Percentiles rank a stretch among this genome's conserved stretches.
Evolutionary conservation across 2,888 invertebrate species (phyloP).

Genomic region (Allophyes oxyacanthae): DNA sequence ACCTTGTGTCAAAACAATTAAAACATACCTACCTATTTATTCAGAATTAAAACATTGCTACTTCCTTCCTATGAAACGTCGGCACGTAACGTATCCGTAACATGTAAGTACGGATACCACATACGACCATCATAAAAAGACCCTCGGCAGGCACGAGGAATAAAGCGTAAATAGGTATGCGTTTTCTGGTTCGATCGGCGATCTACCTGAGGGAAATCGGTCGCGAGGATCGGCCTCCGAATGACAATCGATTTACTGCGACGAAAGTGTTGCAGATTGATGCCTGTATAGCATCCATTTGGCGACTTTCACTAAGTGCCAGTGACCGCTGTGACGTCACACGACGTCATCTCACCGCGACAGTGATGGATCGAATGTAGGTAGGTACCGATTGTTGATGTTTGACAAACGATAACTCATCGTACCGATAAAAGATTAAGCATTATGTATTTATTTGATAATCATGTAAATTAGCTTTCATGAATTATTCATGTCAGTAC

Average conservation of each 20-base stretch:
- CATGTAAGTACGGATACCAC: conserved; percentile 17
- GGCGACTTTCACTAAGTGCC: conserved; percentile 81
- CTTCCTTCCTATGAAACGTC: conserved; percentile 49
- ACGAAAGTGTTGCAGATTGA: conserved; percentile 85
- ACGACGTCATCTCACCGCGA: conserved; percentile 54
- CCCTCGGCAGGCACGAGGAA: conserved; percentile 8
- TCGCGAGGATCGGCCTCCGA: conserved; percentile 67
- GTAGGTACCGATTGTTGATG: conserved; percentile 16
- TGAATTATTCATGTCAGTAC: conserved; percentile 38
- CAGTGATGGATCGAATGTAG: conserved; percentile 40
- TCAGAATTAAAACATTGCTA: conserved; percentile 24
- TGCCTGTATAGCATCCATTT: conserved; percentile 68
- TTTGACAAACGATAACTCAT: conserved; percentile 28
- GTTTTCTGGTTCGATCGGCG: conserved; percentile 44
- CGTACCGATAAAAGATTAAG: conserved; percentile 9
- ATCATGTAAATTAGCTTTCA: conserved; percentile 24
- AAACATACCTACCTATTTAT: conserved; percentile 21
- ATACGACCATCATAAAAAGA: conserved; percentile 29
- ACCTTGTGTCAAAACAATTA: conserved; percentile 45
- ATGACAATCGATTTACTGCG: conserved; percentile 80
- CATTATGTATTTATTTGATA: conserved; percentile 32
- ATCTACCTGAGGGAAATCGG: conserved; percentile 69
- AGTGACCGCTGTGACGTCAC: conserved; percentile 68
- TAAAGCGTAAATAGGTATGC: conserved; percentile 28
- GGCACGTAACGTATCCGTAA: conserved; percentile 30